Evolutionary conservation across 2,113 vertebrate species (phyloP).

Genomic region (Falco punctatus): DNA sequence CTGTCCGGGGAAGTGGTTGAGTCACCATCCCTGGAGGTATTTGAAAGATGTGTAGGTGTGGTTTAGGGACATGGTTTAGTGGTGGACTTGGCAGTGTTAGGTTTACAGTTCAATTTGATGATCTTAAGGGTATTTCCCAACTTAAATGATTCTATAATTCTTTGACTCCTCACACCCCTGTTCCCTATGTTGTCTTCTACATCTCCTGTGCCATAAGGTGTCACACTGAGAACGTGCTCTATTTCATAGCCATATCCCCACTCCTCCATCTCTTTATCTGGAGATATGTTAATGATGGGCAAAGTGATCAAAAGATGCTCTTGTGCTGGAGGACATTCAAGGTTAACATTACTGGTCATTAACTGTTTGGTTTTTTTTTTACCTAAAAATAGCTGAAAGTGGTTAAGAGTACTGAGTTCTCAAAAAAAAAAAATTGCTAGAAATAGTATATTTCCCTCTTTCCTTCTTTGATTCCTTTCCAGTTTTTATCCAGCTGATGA

Average conservation of each 20-base stretch:
- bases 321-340: neutral
- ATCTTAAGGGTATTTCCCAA: too few species aligned
- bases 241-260: neutral
- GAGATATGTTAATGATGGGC: neutral
- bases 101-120: too few species aligned
- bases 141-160: too few species aligned
- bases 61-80: too few species aligned
- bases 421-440: neutral
- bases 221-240: neutral
- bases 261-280: neutral
- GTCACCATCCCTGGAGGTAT: too few species aligned
- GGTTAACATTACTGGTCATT: neutral
- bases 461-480: neutral
- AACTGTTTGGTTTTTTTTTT: neutral
- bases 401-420: neutral
- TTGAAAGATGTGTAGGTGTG: too few species aligned
- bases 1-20: too few species aligned
- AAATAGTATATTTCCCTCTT: neutral
- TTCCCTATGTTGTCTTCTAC: neutral
- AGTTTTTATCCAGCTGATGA: neutral
- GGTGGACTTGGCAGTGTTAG: too few species aligned
- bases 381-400: neutral
- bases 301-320: neutral
- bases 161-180: neutral
- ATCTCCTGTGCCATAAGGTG: neutral